These are phyloP conservation scores for Protosalanx chinensis DNA, from an alignment of 2,797 vertebrate species.

Conservation along the genomic window DNA sequence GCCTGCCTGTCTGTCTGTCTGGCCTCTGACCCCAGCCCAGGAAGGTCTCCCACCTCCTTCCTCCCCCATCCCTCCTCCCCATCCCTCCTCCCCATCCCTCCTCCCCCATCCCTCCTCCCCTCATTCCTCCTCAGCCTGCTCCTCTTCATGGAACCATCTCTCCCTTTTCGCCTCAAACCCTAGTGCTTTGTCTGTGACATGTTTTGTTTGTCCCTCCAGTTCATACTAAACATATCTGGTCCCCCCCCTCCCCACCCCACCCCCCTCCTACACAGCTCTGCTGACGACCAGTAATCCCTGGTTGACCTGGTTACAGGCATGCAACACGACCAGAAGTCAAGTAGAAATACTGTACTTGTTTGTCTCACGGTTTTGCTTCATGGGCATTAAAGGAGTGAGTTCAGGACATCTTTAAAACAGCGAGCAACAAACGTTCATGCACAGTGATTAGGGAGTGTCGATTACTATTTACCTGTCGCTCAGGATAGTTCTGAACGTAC, in stretches of 20 bases:
- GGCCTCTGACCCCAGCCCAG: neutral
- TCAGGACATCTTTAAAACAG: neutral
- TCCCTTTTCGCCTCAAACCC: neutral
- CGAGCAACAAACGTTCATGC: neutral
- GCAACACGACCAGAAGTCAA: slow-evolving; percentile 30
- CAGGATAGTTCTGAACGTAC: too few species aligned
- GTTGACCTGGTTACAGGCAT: slow-evolving; percentile 57
- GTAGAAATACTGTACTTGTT: slow-evolving; percentile 25
- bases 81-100: neutral
- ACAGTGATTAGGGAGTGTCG: neutral
- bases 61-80: neutral
- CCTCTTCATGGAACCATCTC: neutral
- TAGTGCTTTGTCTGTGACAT: neutral
- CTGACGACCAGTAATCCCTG: slow-evolving; percentile 52
- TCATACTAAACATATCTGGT: neutral
- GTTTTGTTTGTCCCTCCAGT: neutral
- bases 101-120: neutral
- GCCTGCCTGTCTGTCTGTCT: too few species aligned
- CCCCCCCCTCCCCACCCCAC: slow-evolving; percentile 2
- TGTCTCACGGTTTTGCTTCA: rapidly evolving
- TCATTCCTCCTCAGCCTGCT: too few species aligned
- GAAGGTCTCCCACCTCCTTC: neutral
- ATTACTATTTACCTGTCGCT: too few species aligned
- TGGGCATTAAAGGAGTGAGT: neutral
- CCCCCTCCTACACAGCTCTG: slow-evolving; percentile 29